phyloP scores from a whole-genome alignment of 2,113 vertebrate genomes.

The Varanus salvator region DNA sequence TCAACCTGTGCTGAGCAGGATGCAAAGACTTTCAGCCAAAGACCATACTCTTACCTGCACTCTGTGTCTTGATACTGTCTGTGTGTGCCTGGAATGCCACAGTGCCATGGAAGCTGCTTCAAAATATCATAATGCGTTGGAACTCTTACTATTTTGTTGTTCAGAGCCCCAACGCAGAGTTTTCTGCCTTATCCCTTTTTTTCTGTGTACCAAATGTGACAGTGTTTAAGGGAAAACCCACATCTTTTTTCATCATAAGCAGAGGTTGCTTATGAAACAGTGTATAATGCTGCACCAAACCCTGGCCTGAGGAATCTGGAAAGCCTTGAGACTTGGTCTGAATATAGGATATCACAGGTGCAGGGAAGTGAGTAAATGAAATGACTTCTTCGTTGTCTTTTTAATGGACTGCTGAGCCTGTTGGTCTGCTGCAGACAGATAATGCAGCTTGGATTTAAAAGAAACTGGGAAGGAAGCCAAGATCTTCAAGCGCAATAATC shows the following conservation, averaged over 20 bases:
- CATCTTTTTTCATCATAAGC: not conserved
- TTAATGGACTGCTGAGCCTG: not conserved
- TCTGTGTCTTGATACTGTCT: not conserved
- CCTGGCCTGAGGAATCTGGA: not conserved
- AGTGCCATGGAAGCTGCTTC: slow-evolving; percentile 29
- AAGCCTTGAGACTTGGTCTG: not conserved
- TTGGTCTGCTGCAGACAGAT: not conserved
- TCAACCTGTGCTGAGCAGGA: slow-evolving; percentile 68
- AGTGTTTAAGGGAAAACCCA: not conserved
- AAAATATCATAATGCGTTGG: not conserved
- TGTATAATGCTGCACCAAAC: not conserved
- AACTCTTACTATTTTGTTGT: not conserved
- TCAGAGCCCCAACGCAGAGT: not conserved
- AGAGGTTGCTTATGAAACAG: not conserved
- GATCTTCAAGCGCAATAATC: not conserved
- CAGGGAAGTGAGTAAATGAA: not conserved
- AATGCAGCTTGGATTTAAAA: not conserved
- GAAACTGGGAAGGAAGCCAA: not conserved
- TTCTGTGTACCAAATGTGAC: not conserved
- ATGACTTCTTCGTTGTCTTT: not conserved
- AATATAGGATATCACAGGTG: not conserved
- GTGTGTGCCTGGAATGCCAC: not conserved
- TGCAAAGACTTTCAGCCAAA: not conserved
- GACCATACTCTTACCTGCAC: not conserved
- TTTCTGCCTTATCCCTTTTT: not conserved